Conservation (phyloP, 2,888 invertebrate species). For the Volucella inanis region DNA sequence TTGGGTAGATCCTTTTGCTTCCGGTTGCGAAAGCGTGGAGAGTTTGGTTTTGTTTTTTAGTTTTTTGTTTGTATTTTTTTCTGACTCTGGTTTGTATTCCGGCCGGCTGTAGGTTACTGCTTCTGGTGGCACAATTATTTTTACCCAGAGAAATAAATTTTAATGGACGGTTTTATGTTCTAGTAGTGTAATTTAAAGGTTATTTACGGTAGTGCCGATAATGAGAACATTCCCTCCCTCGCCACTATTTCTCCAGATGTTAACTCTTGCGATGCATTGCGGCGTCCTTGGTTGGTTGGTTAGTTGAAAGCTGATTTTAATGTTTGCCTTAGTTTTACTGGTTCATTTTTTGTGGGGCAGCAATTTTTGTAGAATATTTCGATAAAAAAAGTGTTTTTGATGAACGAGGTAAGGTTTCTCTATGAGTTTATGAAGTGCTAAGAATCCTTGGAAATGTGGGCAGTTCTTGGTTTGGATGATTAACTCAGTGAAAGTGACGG, state of each 20-base stretch:
- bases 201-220: constrained; percentile 72
- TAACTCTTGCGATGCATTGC: constrained; percentile 17
- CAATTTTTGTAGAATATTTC: too few relatives aligned
- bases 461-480: too few relatives aligned
- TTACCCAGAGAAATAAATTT: constrained; percentile 68
- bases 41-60: constrained; percentile 19
- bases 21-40: constrained; percentile 25
- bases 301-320: too few relatives aligned
- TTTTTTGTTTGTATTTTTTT: constrained; percentile 6
- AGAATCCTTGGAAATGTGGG: too few relatives aligned
- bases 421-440: too few relatives aligned
- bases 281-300: background rate
- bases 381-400: too few relatives aligned
- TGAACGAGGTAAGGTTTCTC: too few relatives aligned
- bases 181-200: constrained; percentile 68
- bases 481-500: too few relatives aligned
- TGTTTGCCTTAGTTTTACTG: too few relatives aligned
- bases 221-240: constrained; percentile 64
- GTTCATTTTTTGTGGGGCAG: too few relatives aligned
- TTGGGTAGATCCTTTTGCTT: constrained; percentile 38
- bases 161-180: constrained; percentile 71
- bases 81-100: background rate
- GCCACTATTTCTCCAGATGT: constrained; percentile 36
- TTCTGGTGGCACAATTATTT: constrained; percentile 68
- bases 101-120: constrained; percentile 10